Evolutionary conservation across 2,888 invertebrate genomes (phyloP).

Genomic region (Apantesis nais): DNA sequence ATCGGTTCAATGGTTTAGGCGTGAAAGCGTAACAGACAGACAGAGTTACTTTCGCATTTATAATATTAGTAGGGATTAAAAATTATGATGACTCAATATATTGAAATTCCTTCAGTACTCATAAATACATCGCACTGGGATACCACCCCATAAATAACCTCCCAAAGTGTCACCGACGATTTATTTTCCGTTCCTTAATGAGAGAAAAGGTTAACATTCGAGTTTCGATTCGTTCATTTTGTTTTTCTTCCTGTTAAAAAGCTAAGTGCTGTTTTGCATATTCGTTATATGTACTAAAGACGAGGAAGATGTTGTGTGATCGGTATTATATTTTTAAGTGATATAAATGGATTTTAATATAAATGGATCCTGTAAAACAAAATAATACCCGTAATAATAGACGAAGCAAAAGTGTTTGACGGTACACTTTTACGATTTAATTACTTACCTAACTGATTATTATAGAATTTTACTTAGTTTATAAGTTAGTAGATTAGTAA

Average conservation of each 20-base stretch:
- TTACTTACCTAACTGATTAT: too few relatives aligned
- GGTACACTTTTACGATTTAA: too few relatives aligned
- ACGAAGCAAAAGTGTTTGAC: not conserved
- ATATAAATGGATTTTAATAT: not conserved
- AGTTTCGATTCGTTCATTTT: slow-evolving; percentile 24
- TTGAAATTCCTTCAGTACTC: not conserved
- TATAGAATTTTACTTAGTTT: not conserved
- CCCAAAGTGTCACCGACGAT: slow-evolving; percentile 48
- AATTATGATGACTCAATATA: slow-evolving; percentile 6
- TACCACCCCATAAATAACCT: slow-evolving; percentile 44
- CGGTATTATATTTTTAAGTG: not conserved
- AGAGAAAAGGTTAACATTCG: slow-evolving; percentile 41
- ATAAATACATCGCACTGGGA: slow-evolving; percentile 10
- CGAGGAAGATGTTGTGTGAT: not conserved
- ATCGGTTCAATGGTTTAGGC: too few relatives aligned
- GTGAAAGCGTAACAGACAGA: too few relatives aligned
- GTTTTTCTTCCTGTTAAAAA: slow-evolving; percentile 25
- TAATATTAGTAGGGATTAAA: too few relatives aligned
- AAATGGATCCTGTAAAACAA: not conserved
- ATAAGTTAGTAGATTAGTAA: not conserved
- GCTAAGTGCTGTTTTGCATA: slow-evolving; percentile 18
- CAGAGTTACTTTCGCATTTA: too few relatives aligned
- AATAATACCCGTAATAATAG: not conserved
- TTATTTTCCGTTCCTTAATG: slow-evolving; percentile 50
- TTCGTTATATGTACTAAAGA: slow-evolving; percentile 5